Percentiles rank a stretch among this genome's conserved stretches.
phyloP scores from a whole-genome alignment of 2,113 vertebrate species.

The Oreochromis niloticus region DNA sequence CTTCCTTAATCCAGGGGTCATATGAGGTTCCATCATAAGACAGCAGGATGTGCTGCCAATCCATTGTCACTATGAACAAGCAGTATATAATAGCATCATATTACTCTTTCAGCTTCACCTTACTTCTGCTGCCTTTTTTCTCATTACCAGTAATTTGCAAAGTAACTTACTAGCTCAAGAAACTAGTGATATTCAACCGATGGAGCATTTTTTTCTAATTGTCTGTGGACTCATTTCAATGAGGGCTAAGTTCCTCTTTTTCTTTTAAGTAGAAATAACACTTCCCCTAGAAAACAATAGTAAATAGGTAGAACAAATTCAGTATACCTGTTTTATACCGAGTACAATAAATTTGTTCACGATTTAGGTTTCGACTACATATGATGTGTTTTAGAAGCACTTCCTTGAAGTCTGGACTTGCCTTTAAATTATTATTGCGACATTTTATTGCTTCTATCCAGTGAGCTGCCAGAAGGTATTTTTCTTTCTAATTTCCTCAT shows the following conservation, averaged over 20 bases:
- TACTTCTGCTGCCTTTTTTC: background rate
- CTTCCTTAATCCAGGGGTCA: background rate
- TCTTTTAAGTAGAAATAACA: background rate
- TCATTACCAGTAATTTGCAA: background rate
- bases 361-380: background rate
- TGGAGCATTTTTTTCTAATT: background rate
- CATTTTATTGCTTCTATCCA: background rate
- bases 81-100: background rate
- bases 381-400: background rate
- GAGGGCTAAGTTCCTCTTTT: background rate
- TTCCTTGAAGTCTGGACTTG: background rate
- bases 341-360: background rate
- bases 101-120: background rate
- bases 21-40: constrained; percentile 2
- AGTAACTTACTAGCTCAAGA: background rate
- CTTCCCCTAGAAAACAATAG: background rate
- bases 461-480: background rate
- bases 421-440: background rate
- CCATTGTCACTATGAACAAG: background rate
- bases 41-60: background rate
- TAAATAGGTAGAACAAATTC: background rate
- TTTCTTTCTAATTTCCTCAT: constrained; percentile 38
- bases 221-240: background rate
- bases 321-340: background rate
- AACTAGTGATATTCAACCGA: background rate